These are phyloP conservation scores for Darevskia mixta DNA, from an alignment of 2,797 vertebrate species.

Conservation along the genomic window DNA sequence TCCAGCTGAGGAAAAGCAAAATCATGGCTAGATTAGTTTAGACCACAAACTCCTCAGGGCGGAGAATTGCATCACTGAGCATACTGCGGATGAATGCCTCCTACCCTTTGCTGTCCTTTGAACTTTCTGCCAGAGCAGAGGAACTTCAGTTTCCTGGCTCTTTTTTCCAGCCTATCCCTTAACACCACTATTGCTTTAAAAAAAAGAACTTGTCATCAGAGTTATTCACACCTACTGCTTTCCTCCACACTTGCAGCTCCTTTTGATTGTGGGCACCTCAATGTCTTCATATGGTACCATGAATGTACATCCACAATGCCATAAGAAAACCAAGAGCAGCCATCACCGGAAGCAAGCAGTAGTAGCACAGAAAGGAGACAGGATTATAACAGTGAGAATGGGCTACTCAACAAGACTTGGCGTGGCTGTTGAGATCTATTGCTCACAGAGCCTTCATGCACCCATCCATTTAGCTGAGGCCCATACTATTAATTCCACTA, in stretches of 20 bases:
- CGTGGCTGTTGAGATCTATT: neutral
- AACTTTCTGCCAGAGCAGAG: neutral
- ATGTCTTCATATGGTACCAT: neutral
- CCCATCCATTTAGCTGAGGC: neutral
- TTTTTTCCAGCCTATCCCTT: neutral
- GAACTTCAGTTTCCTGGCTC: neutral
- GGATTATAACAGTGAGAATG: too few species aligned
- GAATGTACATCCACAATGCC: neutral
- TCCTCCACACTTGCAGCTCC: neutral
- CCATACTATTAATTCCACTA: neutral
- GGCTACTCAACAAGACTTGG: neutral
- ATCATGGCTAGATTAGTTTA: neutral
- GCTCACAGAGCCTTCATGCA: neutral
- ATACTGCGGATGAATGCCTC: neutral
- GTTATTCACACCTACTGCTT: neutral
- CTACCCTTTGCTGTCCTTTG: neutral
- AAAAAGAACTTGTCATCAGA: neutral
- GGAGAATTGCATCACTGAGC: neutral
- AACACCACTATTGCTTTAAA: neutral
- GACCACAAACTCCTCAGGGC: neutral
- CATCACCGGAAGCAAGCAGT: neutral
- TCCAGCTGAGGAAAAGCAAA: neutral
- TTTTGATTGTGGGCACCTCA: neutral
- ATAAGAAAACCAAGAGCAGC: neutral
- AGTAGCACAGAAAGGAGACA: neutral